Evolutionary conservation across 2,888 invertebrate species (phyloP).

Genomic region (Melanargia galathea): DNA sequence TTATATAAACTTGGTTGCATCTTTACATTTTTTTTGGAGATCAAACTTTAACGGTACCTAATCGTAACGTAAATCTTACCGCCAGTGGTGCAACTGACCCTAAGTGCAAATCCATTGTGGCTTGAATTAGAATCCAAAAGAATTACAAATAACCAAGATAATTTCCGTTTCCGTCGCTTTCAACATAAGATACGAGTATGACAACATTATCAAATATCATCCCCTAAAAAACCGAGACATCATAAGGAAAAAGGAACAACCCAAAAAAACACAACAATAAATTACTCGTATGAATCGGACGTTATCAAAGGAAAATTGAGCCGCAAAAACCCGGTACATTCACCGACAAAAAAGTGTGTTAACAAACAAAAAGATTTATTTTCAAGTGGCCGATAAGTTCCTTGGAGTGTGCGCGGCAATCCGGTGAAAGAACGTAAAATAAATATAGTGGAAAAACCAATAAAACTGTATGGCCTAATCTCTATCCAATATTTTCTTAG

Average conservation of each 20-base stretch:
- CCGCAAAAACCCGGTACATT: slow-evolving; percentile 50
- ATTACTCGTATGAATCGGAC: slow-evolving; percentile 54
- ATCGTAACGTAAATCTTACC: too few species aligned
- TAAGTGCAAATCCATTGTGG: too few species aligned
- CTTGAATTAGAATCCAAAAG: not conserved
- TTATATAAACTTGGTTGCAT: too few species aligned
- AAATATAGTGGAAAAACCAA: slow-evolving; percentile 79
- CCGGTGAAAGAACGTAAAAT: slow-evolving; percentile 69
- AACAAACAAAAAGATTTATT: slow-evolving; percentile 80
- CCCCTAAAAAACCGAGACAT: slow-evolving; percentile 5
- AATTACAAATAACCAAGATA: not conserved
- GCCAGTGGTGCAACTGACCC: too few species aligned
- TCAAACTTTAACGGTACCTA: too few species aligned
- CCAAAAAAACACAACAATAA: slow-evolving; percentile 57
- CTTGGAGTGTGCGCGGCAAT: slow-evolving; percentile 53
- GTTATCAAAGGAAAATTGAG: slow-evolving; percentile 58
- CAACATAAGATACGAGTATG: slow-evolving; percentile 1
- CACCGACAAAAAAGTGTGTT: slow-evolving; percentile 68
- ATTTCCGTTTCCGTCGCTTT: not conserved
- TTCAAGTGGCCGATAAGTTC: slow-evolving; percentile 71
- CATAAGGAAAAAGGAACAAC: slow-evolving; percentile 44
- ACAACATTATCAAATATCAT: slow-evolving; percentile 16
- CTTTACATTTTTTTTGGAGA: too few species aligned
- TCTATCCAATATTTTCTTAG: slow-evolving; percentile 81
- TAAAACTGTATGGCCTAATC: slow-evolving; percentile 81